These are phyloP conservation scores for Diachasma alloeum DNA, from an alignment of 1,140 invertebrate species.

Conservation along the genomic window DNA sequence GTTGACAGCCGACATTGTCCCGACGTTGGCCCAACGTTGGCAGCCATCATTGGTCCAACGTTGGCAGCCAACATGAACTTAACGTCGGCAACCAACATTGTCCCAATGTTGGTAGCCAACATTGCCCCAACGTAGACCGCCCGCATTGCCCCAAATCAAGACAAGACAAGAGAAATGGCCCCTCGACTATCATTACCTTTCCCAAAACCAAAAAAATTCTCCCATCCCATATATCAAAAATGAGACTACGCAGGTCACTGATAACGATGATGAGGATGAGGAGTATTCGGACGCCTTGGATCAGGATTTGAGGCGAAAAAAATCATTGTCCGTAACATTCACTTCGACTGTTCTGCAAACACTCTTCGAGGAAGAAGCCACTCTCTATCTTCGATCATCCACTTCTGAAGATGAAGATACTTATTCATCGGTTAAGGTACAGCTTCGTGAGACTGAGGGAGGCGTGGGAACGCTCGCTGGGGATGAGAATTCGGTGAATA, in stretches of 20 bases:
- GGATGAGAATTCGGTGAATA: not conserved
- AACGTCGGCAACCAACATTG: too few relatives aligned
- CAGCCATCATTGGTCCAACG: too few relatives aligned
- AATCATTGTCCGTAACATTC: conserved; percentile 44
- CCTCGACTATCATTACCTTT: too few relatives aligned
- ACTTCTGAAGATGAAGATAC: conserved; percentile 22
- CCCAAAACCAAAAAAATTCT: conserved; percentile 18
- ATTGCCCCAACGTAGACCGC: too few relatives aligned
- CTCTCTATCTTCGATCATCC: conserved; percentile 39
- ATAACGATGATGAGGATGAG: conserved; percentile 14
- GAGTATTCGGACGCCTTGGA: not conserved
- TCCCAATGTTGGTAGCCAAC: too few relatives aligned
- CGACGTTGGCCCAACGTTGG: too few relatives aligned
- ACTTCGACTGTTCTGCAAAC: conserved; percentile 53
- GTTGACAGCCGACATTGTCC: too few relatives aligned
- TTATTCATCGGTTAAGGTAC: not conserved
- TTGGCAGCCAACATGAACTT: too few relatives aligned
- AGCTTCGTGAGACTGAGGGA: not conserved
- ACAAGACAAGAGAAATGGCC: too few relatives aligned
- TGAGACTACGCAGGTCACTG: conserved; percentile 41
- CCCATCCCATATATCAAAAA: too few relatives aligned
- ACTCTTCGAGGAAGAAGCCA: conserved; percentile 49
- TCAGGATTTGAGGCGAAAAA: conserved; percentile 39
- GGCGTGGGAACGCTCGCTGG: not conserved
- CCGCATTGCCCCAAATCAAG: too few relatives aligned